phyloP scores from a whole-genome alignment of 1,140 invertebrate species.

The Bombus impatiens region DNA sequence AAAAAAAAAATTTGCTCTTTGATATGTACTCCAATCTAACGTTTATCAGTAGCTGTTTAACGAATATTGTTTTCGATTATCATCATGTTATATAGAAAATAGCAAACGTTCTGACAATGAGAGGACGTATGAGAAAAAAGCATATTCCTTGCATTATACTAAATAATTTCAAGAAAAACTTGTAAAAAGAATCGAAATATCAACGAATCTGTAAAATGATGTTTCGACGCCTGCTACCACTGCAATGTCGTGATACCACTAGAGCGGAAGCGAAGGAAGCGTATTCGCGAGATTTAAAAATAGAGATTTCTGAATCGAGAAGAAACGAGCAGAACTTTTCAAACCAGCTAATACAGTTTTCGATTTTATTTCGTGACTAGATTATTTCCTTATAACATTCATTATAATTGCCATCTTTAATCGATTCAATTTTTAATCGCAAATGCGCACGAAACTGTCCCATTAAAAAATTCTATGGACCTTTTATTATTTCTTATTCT shows the following conservation, averaged over 20 bases:
- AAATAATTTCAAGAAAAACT: not conserved
- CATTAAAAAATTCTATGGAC: too few relatives aligned
- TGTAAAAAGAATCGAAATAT: not conserved
- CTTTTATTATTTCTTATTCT: too few relatives aligned
- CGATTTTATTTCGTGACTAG: not conserved
- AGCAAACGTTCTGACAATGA: too few relatives aligned
- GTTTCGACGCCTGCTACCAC: not conserved
- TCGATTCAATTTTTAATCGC: too few relatives aligned
- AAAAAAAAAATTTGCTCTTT: not conserved
- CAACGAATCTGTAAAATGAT: not conserved
- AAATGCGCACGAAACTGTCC: too few relatives aligned
- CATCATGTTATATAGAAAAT: not conserved
- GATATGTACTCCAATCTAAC: too few relatives aligned
- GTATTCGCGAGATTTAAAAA: constrained; percentile 16
- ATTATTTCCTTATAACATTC: not conserved
- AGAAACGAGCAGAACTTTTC: constrained; percentile 33
- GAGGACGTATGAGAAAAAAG: not conserved
- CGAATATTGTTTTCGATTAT: not conserved
- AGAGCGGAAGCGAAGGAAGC: constrained; percentile 4
- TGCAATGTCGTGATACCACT: not conserved
- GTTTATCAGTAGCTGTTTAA: not conserved
- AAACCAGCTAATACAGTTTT: not conserved
- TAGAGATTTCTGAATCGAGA: constrained; percentile 17
- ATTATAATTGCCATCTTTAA: too few relatives aligned
- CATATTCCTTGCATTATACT: not conserved